A percentile compares a stretch with the other conserved stretches of the same genome.
These are phyloP conservation scores for Pseudachorutes palmiensis DNA, from an alignment of 1,140 invertebrate genomes.

Conservation along the genomic window DNA sequence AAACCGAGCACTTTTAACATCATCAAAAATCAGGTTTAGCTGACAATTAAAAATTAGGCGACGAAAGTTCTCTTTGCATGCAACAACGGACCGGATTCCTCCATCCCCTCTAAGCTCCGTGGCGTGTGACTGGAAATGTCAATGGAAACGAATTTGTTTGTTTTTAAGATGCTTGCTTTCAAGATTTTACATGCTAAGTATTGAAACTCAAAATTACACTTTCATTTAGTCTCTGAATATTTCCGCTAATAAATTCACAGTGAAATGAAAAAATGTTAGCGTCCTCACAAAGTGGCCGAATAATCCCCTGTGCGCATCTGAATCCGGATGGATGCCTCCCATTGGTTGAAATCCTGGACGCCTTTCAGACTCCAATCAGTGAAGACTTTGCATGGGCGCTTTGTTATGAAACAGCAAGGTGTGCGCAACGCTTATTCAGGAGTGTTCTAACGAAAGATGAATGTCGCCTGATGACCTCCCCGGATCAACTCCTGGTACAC, in stretches of 20 bases:
- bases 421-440: slow-evolving; percentile 41
- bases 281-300: neutral
- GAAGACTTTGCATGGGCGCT: slow-evolving; percentile 94
- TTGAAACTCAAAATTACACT: too few relatives aligned
- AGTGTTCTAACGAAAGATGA: slow-evolving; percentile 37
- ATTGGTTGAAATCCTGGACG: slow-evolving; percentile 67
- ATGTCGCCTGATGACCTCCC: slow-evolving; percentile 47
- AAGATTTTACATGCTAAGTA: too few relatives aligned
- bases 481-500: slow-evolving; percentile 62
- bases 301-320: slow-evolving; percentile 39
- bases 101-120: too few relatives aligned
- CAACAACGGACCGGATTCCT: too few relatives aligned
- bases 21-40: too few relatives aligned
- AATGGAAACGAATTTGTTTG: too few relatives aligned
- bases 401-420: slow-evolving; percentile 71
- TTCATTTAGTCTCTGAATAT: too few relatives aligned
- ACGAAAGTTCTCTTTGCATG: too few relatives aligned
- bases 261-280: neutral
- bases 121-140: too few relatives aligned
- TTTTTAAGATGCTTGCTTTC: too few relatives aligned
- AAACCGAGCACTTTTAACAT: neutral
- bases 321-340: slow-evolving; percentile 59
- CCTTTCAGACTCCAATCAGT: slow-evolving; percentile 79
- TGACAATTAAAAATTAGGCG: too few relatives aligned
- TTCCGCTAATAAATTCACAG: too few relatives aligned